Percentiles rank a stretch among this genome's conserved stretches.
Evolutionary conservation across 92 coral and sea anemone genomes (phyloP).

Genomic region (Epizoanthus ramosus): DNA sequence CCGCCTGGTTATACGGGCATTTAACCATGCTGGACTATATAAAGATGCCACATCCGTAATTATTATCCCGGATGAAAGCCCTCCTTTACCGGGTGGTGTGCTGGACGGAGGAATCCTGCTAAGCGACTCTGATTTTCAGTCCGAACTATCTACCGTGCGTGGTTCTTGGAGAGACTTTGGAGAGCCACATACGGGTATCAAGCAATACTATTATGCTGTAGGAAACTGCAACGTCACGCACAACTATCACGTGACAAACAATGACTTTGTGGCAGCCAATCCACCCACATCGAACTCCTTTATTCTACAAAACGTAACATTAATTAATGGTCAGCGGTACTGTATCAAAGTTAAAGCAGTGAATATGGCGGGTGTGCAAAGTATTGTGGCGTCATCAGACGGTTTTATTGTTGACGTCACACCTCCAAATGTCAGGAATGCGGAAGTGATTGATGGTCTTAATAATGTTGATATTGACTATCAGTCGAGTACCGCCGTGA

Average conservation of each 20-base stretch:
- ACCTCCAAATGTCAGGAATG: constrained; percentile 70
- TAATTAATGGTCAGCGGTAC: constrained; percentile 92
- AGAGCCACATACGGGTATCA: constrained; percentile 74
- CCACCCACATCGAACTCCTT: constrained; percentile 84
- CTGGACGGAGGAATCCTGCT: constrained; percentile 72
- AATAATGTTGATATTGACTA: constrained; percentile 83
- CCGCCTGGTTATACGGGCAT: constrained; percentile 72
- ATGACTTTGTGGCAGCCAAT: constrained; percentile 61
- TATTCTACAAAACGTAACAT: constrained; percentile 53
- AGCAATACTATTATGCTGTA: constrained; percentile 88
- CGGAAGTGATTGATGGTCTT: constrained; percentile 84
- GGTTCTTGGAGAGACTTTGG: constrained; percentile 87
- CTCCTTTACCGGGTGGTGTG: constrained; percentile 77
- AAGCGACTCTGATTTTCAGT: constrained; percentile 73
- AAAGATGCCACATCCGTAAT: constrained; percentile 73
- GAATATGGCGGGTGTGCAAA: constrained; percentile 85
- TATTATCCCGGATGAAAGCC: constrained; percentile 81
- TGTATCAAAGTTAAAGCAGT: constrained; percentile 90
- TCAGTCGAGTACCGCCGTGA: constrained; percentile 64
- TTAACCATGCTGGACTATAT: constrained; percentile 78
- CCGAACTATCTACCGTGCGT: constrained; percentile 66
- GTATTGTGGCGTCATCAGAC: constrained; percentile 78
- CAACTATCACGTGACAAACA: constrained; percentile 89
- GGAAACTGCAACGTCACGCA: constrained; percentile 82
- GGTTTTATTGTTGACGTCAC: constrained; percentile 90